Conservation (phyloP, 2,797 vertebrate genomes). For the Phrynocephalus forsythii region DNA sequence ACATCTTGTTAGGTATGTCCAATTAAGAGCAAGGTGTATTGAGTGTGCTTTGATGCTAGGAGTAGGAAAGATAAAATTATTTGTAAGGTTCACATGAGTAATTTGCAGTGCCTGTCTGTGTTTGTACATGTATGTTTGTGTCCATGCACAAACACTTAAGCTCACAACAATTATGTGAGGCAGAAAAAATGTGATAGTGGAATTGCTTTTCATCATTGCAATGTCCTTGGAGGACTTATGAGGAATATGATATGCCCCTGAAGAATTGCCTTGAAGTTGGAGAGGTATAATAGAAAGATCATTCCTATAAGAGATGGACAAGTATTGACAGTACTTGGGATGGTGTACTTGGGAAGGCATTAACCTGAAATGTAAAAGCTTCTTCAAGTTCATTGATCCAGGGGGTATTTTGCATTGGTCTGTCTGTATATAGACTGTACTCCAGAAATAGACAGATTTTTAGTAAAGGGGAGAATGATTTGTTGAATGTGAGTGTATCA, state of each 20-base stretch:
- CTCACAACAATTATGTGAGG: not conserved
- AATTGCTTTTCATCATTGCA: not conserved
- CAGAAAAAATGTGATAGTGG: too few species aligned
- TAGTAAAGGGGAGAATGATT: not conserved
- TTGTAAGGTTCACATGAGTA: not conserved
- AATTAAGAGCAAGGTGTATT: not conserved
- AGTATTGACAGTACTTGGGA: not conserved
- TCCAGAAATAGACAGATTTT: constrained; percentile 4
- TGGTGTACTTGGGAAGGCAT: not conserved
- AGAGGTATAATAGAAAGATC: not conserved
- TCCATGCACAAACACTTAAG: not conserved
- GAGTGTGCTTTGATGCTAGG: not conserved
- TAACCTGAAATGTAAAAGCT: constrained; percentile 6
- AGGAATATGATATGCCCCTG: not conserved
- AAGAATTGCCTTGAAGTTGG: not conserved
- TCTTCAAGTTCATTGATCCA: constrained; percentile 24
- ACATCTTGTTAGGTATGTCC: not conserved
- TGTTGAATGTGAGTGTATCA: not conserved
- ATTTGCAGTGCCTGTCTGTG: not conserved
- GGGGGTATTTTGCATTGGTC: constrained; percentile 1
- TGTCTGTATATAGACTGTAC: not conserved
- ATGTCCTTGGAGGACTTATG: not conserved
- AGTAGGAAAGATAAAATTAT: not conserved
- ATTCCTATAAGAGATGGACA: not conserved
- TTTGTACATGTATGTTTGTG: too few species aligned